Percentiles rank a stretch among this genome's conserved stretches.
Evolutionary conservation across 1,140 invertebrate genomes (phyloP).

Genomic region (Drosophila simulans): DNA sequence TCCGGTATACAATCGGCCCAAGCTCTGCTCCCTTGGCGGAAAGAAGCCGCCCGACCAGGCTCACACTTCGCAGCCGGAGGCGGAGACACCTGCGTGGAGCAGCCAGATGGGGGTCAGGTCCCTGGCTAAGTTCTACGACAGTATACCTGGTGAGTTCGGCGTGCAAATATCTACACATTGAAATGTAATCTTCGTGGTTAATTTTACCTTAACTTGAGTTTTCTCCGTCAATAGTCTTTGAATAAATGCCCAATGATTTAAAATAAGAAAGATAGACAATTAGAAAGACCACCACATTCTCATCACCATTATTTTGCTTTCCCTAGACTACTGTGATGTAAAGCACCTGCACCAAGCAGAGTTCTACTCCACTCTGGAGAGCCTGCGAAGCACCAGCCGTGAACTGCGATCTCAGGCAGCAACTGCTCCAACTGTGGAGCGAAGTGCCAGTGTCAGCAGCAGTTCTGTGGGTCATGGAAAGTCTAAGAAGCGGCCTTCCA

Average conservation of each 20-base stretch:
- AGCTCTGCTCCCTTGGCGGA: conserved; percentile 59
- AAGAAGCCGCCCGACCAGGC: conserved; percentile 34
- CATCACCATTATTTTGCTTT: too few species aligned
- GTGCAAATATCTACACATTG: too few species aligned
- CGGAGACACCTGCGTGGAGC: conserved; percentile 40
- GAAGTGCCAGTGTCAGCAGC: conserved; percentile 44
- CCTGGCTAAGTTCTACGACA: conserved; percentile 81
- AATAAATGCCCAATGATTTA: too few species aligned
- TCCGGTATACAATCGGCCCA: conserved; percentile 78
- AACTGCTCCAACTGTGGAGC: conserved; percentile 16
- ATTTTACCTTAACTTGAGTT: too few species aligned
- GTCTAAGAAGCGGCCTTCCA: conserved; percentile 46
- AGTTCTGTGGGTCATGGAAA: conserved; percentile 35
- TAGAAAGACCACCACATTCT: too few species aligned
- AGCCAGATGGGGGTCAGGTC: conserved; percentile 69
- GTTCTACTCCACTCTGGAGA: conserved; percentile 76
- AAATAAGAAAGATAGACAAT: too few species aligned
- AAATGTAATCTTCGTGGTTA: too few species aligned
- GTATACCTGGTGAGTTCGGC: conserved; percentile 73
- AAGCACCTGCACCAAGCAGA: conserved; percentile 79
- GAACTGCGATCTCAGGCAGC: conserved; percentile 57
- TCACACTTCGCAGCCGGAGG: conserved; percentile 1
- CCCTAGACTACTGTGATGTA: conserved; percentile 77
- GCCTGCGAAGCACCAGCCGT: conserved; percentile 69
- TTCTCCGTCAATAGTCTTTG: too few species aligned